These are phyloP conservation scores for Marisa cornuarietis DNA, from an alignment of 1,140 invertebrate genomes.

Conservation along the genomic window DNA sequence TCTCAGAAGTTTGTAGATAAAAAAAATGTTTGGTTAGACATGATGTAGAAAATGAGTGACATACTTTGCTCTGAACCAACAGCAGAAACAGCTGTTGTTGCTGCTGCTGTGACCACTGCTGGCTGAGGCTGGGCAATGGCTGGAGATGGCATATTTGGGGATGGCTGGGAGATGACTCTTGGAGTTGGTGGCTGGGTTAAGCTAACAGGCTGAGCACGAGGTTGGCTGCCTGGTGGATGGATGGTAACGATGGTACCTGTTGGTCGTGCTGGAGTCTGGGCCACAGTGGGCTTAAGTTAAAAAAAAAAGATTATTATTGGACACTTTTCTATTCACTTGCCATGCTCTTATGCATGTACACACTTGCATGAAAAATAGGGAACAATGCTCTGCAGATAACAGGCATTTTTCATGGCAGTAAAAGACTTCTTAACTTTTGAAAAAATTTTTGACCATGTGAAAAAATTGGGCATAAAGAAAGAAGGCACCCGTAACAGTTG, in stretches of 20 bases:
- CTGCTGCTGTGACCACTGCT: constrained; percentile 13
- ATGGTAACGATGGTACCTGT: constrained; percentile 22
- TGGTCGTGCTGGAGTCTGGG: constrained; percentile 5
- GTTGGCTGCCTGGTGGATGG: constrained; percentile 22
- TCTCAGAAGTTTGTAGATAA: no score
- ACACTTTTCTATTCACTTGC: no score
- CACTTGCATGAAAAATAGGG: no score
- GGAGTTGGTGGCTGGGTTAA: constrained; percentile 12
- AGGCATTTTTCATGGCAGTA: no score
- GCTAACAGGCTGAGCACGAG: constrained; percentile 21
- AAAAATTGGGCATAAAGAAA: no score
- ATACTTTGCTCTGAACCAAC: neutral
- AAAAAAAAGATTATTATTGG: neutral
- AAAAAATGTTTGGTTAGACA: no score
- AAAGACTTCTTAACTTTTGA: no score
- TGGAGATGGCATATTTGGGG: constrained; percentile 9
- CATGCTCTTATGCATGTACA: no score
- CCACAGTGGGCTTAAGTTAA: neutral
- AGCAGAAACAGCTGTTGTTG: neutral
- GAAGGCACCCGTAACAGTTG: no score
- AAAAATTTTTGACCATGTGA: no score
- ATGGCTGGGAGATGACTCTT: constrained; percentile 21
- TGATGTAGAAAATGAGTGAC: neutral
- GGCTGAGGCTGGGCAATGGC: constrained; percentile 20
- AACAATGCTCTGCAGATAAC: no score